Conservation (phyloP, 1,140 invertebrate genomes). For the Papilio polytes region DNA sequence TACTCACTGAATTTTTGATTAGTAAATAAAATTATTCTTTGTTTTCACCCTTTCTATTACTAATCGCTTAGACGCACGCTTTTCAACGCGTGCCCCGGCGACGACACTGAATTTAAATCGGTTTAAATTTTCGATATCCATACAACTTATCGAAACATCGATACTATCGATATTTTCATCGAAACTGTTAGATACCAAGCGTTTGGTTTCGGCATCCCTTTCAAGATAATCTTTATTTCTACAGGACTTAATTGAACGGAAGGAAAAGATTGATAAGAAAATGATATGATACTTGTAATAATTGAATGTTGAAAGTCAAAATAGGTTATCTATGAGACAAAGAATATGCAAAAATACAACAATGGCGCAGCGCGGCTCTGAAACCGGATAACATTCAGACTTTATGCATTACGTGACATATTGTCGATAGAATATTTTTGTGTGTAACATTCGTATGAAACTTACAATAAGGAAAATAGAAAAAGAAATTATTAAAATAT, state of each 20-base stretch:
- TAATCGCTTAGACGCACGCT: constrained; percentile 73
- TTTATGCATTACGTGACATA: not conserved
- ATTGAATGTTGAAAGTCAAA: not conserved
- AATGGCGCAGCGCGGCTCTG: not conserved
- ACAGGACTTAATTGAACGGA: constrained; percentile 34
- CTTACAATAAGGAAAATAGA: too few relatives aligned
- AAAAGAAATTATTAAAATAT: not conserved
- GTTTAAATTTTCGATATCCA: constrained; percentile 45
- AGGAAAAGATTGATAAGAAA: constrained; percentile 26
- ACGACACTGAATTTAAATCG: constrained; percentile 67
- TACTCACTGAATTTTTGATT: constrained; percentile 75
- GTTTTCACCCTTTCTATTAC: constrained; percentile 75
- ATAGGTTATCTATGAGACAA: constrained; percentile 6
- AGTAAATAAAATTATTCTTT: constrained; percentile 77
- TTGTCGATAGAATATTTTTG: not conserved
- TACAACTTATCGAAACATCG: constrained; percentile 50
- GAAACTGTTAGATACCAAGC: constrained; percentile 52
- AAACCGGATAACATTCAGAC: not conserved
- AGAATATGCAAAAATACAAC: constrained; percentile 4
- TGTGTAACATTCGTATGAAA: too few relatives aligned
- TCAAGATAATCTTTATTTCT: constrained; percentile 43
- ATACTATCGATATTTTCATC: constrained; percentile 57
- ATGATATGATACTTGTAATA: not conserved
- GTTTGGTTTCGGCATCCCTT: constrained; percentile 50
- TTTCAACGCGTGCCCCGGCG: constrained; percentile 69